Conservation (phyloP, 1,140 invertebrate genomes). For the Ladona fulva region DNA sequence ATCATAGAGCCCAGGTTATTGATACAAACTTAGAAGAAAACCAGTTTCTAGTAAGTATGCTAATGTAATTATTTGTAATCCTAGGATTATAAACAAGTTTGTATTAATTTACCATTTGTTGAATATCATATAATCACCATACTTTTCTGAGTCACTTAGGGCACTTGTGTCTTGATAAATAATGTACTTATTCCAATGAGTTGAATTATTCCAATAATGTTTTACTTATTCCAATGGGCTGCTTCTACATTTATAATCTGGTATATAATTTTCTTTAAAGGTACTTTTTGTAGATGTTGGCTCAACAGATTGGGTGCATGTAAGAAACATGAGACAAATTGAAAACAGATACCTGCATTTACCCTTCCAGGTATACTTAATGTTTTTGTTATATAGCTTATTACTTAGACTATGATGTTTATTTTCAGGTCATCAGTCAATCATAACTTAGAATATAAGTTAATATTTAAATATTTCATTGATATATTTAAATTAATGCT, state of each 20-base stretch:
- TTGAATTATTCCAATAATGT: too few relatives aligned
- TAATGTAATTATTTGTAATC: neutral
- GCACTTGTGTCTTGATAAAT: too few relatives aligned
- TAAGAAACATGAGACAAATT: neutral
- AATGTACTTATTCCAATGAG: too few relatives aligned
- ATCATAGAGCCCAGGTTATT: neutral
- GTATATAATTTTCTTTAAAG: neutral
- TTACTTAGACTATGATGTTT: neutral
- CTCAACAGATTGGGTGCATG: neutral
- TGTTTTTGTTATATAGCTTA: neutral
- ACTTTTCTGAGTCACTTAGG: too few relatives aligned
- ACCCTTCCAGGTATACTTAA: neutral
- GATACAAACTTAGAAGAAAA: conserved; percentile 1
- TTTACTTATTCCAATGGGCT: too few relatives aligned
- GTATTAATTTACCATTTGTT: too few relatives aligned
- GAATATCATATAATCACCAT: too few relatives aligned
- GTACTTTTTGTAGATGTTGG: neutral
- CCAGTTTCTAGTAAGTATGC: neutral
- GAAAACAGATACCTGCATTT: neutral
- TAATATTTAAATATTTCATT: neutral
- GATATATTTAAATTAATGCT: too few relatives aligned
- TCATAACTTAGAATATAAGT: neutral
- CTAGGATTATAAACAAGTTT: too few relatives aligned
- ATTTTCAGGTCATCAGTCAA: neutral
- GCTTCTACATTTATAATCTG: too few relatives aligned